Base-by-base conservation (phyloP, 2,797 vertebrate species). In the Tachyglossus aculeatus region DNA sequence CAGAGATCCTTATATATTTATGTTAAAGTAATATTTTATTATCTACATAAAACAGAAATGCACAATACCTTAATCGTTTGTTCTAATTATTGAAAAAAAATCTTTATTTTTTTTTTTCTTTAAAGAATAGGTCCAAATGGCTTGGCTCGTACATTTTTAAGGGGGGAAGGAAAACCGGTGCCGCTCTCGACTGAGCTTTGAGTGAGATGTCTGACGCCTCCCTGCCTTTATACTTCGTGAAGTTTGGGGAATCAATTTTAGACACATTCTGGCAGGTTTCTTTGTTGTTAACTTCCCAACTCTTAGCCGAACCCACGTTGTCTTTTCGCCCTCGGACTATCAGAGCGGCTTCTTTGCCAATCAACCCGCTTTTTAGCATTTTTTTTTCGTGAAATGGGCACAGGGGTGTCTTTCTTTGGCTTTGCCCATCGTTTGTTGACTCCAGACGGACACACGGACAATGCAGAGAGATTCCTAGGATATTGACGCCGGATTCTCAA, bases 41-140 rank as follows among this genome's bases (percentile, higher is more conserved):
- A 94, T 94, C 93, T 92, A 95, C 94, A 95, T 94, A 95, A 96
- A 96, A 94, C 93, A 95, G 88, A 94, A 95, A 96, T 97, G 95
- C 96, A 96, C 95, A 96, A 93, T 91, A 89, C 94, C 93, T 96
- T 95, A 92, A 95, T 95, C 95, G 91, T 93, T 93, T 93, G 90
- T 86, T 95, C 94, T 95, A 94, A 93, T 95, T 95, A 95, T 96
- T 96, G 94, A 95, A 90, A 91, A 91, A n/a, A n/a, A 88, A 85
- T 82, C 86, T 89, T 92, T 91, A 88, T 91, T 91, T 90, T 88
- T 81, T 91, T 88, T 88, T n/a, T n/a, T n/a, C n/a, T n/a, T 88
- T 74, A 66, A 86, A 89, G 77, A n/a, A 85, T 87, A 92, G 86
- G 80, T 77, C 82, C 88, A 90, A 91, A 67, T 87, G 71, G 55